phyloP scores from a whole-genome alignment of 2,797 vertebrate species.

The Muscicapa comitata region DNA sequence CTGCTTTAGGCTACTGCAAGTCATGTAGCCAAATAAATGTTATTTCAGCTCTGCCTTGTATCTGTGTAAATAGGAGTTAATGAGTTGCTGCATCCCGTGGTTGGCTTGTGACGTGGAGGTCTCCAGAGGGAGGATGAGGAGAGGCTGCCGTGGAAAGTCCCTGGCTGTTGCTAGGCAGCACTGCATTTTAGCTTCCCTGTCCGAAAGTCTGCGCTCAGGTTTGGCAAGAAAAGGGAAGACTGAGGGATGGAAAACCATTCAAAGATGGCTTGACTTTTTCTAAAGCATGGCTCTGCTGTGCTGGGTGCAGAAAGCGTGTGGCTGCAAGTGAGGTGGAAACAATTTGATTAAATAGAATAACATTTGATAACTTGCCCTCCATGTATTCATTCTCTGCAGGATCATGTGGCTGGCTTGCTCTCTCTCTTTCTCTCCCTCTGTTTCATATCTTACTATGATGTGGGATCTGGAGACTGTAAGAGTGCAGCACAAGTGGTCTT shows the following conservation, averaged over 20 bases:
- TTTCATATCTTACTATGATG: background rate
- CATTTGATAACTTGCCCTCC: background rate
- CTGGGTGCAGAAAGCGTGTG: background rate
- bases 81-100: background rate
- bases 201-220: background rate
- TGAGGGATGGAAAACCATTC: background rate
- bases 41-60: background rate
- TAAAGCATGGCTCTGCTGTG: background rate
- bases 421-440: background rate
- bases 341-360: background rate
- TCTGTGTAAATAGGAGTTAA: slow-evolving; percentile 30
- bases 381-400: background rate
- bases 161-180: slow-evolving; percentile 31
- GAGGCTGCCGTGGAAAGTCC: slow-evolving; percentile 13
- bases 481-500: background rate
- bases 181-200: background rate
- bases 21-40: background rate
- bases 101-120: background rate
- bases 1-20: background rate
- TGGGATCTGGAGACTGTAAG: background rate
- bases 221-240: background rate
- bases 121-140: slow-evolving; percentile 45
- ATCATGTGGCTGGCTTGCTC: background rate
- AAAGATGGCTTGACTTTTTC: background rate
- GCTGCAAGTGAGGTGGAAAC: background rate